A percentile compares a stretch with the other conserved stretches of the same genome.
These are phyloP conservation scores for Crypturellus undulatus DNA, from an alignment of 2,113 vertebrate genomes.

Conservation along the genomic window DNA sequence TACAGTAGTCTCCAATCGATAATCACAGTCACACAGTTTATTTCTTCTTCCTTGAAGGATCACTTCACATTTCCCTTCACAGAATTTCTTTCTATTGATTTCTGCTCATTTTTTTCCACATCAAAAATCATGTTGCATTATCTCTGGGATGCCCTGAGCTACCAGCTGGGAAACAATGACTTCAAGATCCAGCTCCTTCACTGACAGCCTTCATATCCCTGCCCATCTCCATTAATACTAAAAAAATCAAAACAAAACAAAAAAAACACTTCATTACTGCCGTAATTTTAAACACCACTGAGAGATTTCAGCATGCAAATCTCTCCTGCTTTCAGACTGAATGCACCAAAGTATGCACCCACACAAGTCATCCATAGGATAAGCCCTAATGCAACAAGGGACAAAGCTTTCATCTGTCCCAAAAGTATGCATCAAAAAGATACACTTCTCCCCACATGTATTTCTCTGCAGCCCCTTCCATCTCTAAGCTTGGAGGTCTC, in stretches of 20 bases:
- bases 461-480: neutral
- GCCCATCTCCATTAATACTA: conserved; percentile 7
- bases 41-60: neutral
- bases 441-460: conserved; percentile 1
- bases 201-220: neutral
- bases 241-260: neutral
- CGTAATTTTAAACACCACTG: conserved; percentile 37
- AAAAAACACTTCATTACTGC: neutral
- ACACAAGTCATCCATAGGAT: neutral
- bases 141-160: neutral
- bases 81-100: neutral
- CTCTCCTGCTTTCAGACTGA: neutral
- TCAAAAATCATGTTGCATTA: neutral
- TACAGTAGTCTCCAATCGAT: neutral
- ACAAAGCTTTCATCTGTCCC: neutral
- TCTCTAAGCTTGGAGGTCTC: neutral
- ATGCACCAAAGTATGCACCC: conserved; percentile 8
- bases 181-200: neutral
- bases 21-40: neutral
- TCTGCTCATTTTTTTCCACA: neutral
- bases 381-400: neutral
- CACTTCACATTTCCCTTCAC: neutral
- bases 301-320: conserved; percentile 39
- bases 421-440: neutral
- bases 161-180: neutral